Base-by-base conservation (phyloP, 1,140 invertebrate genomes). In the Rhopalosiphum maidis region DNA sequence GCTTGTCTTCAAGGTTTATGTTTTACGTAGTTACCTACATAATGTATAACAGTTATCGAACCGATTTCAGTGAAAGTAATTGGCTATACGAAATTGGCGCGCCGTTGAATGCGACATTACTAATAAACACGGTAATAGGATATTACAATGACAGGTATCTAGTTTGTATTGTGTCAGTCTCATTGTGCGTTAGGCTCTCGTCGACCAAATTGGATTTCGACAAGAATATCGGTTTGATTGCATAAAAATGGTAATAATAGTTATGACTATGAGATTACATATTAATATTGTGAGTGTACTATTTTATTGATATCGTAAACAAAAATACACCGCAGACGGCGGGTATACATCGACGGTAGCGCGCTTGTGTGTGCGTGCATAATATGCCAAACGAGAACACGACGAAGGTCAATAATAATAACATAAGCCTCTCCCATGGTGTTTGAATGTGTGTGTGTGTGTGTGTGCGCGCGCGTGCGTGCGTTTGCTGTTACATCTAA, bases 361-460 rank as follows among this genome's bases (percentile, higher is more conserved):
- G 41, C 30, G 41, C 23, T 37, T 46, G 25, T 86, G 23, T 48
- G 30, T 48, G 46, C 6, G 43, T 48, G 85, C 5, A 41, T 43
- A 7, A 41, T 43, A 9, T 22, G 41, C 18, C 25, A 88, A 88
- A 88, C 86, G n/a, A 87, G 86, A 88, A 88, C 86, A 22, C 86
- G 46, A 46, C 86, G 86, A 88, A 88, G 86, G 46, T 88, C 86
- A 88, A 35, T 48, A 48, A 48, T 87, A 86, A 46, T 87, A 87
- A 43, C 22, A 43, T n/a, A 11, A 25, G 86, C 46, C 46, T 88
- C 43, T 88, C 30, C 43, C n/a, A 51, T 88, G 22, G 30, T 25
- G 43, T 48, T 25, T 85, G 23, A 15, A 15, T 43, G 4, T 30
- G 25, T 25, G 22, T 37, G 83, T 9, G 41, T 85, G 83, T 9